Evolutionary conservation across 2,797 vertebrate species (phyloP), one percentile per base, ranked within the genome.

Genomic region (Acanthurus lineatus): DNA sequence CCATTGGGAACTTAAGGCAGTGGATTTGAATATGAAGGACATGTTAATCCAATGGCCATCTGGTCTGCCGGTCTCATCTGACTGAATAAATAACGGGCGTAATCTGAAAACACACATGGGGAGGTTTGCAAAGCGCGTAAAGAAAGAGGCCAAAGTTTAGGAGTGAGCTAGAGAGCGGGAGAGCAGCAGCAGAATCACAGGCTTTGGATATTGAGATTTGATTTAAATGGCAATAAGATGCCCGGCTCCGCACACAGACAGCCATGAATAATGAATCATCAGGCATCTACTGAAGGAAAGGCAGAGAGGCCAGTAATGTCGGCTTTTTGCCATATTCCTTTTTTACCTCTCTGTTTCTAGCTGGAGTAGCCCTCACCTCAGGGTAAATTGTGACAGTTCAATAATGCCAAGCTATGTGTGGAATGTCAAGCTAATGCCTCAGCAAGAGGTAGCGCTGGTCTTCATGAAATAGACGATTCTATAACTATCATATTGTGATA

Each of bases 21-120:
- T 90, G 91, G 92, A 95, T 93, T 94, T 95, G 91, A 95, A 95
- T 94, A 94, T 94, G 93, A 95, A 95, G 95, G 91, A 94, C 93
- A 79, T 93, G 92, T 91, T 94, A 94, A 95, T 95, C 93, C 94
- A 94, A 77, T 17, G 86, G 91, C 95, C 95, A 96, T 96, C 95
- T 96, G 95, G 92, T 92, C 88, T 82, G 86, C 88, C 79, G 89
- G 91, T 93, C 92, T 92, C 91, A 93, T 94, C 83, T 91, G 92
- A 94, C 91, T 93, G 94, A 94, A 95, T 94, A 95, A 95, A 93
- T 93, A 94, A 92, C 86, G 20, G 86, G 69, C 80, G 64, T 94
- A 95, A 95, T 95, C 94, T 94, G 91, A 93, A 95, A 93, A 94
- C 91, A 94, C 93, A 94, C 94, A 95, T 28, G 67, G 73, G 66